These are phyloP conservation scores for Podarcis raffonei DNA, from an alignment of 2,113 vertebrate species.

Conservation along the genomic window DNA sequence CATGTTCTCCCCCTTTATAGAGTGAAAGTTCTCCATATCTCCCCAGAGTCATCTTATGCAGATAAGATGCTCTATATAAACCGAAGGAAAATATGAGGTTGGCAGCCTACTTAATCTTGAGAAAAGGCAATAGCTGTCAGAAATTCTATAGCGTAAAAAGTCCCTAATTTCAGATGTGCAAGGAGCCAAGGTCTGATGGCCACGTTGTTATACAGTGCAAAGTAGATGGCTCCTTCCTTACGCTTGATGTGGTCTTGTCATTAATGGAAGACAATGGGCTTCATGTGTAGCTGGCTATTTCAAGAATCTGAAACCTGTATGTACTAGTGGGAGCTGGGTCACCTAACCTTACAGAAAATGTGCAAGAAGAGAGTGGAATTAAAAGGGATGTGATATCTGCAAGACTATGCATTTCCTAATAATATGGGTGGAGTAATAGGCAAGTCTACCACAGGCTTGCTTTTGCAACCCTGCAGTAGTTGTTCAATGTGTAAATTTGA, in stretches of 20 bases:
- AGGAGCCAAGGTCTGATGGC: not conserved
- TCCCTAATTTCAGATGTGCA: constrained; percentile 10
- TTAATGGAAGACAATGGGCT: not conserved
- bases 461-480: not conserved
- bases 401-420: not conserved
- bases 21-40: constrained; percentile 50
- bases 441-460: not conserved
- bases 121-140: not conserved
- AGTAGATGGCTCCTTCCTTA: not conserved
- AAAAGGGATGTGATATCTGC: not conserved
- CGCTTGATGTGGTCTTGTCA: not conserved
- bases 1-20: constrained; percentile 49
- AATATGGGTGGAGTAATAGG: not conserved
- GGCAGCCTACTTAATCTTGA: constrained; percentile 21
- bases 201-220: not conserved
- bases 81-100: constrained; percentile 27
- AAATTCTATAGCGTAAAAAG: constrained; percentile 20
- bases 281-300: not conserved
- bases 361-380: not conserved
- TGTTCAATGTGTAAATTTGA: not conserved
- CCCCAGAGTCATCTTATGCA: constrained; percentile 18
- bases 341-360: not conserved
- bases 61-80: constrained; percentile 25
- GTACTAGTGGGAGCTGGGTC: not conserved
- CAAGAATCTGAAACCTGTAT: not conserved